Evolutionary conservation across 2,888 invertebrate species (phyloP).

Genomic region (Matsumyia berberina): DNA sequence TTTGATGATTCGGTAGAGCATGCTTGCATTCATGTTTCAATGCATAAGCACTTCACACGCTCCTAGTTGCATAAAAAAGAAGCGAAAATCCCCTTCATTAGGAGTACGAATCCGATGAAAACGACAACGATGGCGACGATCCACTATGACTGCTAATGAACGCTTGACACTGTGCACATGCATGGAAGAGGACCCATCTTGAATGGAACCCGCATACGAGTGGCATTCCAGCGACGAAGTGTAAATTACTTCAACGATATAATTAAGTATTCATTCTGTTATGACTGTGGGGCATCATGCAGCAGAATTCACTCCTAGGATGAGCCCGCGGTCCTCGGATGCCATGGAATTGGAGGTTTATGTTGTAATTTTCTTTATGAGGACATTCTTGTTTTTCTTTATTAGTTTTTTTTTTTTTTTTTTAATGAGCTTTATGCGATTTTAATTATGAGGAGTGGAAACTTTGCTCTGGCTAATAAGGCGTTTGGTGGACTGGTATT

Average conservation of each 20-base stretch:
- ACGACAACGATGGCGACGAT: neutral
- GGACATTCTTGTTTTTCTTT: slow-evolving; percentile 1
- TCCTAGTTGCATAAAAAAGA: neutral
- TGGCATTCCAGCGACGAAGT: slow-evolving; percentile 11
- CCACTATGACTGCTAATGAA: slow-evolving; percentile 13
- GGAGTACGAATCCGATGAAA: neutral
- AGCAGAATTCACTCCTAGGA: neutral
- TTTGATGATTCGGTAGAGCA: neutral
- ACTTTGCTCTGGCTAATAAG: neutral
- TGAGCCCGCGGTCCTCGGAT: neutral
- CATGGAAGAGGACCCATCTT: slow-evolving; percentile 13
- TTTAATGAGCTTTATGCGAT: neutral
- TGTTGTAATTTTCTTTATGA: slow-evolving; percentile 8
- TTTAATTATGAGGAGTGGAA: slow-evolving; percentile 32
- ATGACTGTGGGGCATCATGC: neutral
- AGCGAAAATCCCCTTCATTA: neutral
- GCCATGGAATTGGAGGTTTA: neutral
- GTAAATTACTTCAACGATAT: slow-evolving; percentile 43
- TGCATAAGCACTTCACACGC: neutral
- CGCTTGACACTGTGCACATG: neutral
- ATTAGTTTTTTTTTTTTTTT: neutral
- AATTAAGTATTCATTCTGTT: slow-evolving; percentile 30
- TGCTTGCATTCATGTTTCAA: neutral
- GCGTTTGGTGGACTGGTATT: neutral
- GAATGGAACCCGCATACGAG: slow-evolving; percentile 4